phyloP scores from a whole-genome alignment of 2,888 invertebrate genomes.

The Pyrrhia umbra region DNA sequence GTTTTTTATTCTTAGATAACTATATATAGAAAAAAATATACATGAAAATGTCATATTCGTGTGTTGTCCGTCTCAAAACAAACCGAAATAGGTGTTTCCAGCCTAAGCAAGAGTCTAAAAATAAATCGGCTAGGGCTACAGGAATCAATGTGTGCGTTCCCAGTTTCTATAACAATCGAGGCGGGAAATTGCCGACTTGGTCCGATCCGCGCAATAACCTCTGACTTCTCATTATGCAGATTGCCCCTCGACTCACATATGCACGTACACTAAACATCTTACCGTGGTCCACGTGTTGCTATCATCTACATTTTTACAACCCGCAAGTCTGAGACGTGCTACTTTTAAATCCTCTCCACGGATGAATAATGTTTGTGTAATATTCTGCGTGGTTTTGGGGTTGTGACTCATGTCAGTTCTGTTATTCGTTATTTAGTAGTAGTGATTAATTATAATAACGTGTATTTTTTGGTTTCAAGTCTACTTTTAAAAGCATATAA shows the following conservation, averaged over 20 bases:
- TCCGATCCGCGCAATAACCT: constrained; percentile 84
- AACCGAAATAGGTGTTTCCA: neutral
- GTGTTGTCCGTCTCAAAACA: neutral
- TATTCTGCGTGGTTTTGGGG: neutral
- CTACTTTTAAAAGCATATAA: too few relatives aligned
- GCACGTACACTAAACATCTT: constrained; percentile 81
- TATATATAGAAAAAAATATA: neutral
- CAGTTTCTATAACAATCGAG: constrained; percentile 82
- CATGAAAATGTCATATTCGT: neutral
- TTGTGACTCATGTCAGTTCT: neutral
- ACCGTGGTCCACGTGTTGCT: constrained; percentile 52
- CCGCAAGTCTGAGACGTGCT: constrained; percentile 35
- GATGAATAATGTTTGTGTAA: constrained; percentile 33
- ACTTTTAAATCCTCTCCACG: constrained; percentile 24
- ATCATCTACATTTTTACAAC: constrained; percentile 54
- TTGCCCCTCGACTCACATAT: constrained; percentile 80
- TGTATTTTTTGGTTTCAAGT: too few relatives aligned
- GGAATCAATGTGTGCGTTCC: constrained; percentile 78
- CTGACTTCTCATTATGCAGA: constrained; percentile 87
- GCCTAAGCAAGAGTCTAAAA: constrained; percentile 39
- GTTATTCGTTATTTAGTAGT: neutral
- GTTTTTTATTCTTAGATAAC: neutral
- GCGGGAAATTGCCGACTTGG: constrained; percentile 84
- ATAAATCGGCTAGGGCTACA: constrained; percentile 51
- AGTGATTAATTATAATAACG: neutral